Conservation (phyloP, 2,113 vertebrate species). For the Menura novaehollandiae region DNA sequence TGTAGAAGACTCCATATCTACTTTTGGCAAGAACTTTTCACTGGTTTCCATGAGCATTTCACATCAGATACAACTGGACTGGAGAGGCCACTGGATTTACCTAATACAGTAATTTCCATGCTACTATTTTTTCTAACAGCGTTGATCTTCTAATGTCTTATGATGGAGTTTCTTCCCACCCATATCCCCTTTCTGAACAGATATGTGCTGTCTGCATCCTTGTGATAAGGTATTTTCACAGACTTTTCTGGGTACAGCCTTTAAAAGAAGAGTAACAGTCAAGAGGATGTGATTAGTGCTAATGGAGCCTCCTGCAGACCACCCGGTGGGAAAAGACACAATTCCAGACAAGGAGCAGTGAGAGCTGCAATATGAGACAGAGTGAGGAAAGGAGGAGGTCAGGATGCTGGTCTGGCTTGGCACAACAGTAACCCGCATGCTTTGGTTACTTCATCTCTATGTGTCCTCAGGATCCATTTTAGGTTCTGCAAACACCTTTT, state of each 20-base stretch:
- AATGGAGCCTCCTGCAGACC: not conserved
- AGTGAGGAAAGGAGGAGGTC: not conserved
- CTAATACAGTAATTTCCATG: not conserved
- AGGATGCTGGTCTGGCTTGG: not conserved
- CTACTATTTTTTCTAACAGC: not conserved
- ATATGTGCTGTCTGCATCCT: not conserved
- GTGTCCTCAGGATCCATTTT: not conserved
- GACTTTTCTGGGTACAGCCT: not conserved
- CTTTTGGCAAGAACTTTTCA: not conserved
- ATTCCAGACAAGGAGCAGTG: not conserved
- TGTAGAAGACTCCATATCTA: not conserved
- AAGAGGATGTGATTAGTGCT: not conserved
- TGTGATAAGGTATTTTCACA: not conserved
- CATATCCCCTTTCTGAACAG: not conserved
- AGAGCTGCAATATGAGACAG: not conserved
- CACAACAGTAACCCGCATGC: not conserved
- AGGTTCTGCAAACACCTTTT: not conserved
- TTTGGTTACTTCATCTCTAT: not conserved
- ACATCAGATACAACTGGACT: not conserved
- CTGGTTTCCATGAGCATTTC: not conserved
- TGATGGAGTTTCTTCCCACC: not conserved
- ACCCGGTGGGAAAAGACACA: not conserved
- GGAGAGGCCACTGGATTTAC: not conserved
- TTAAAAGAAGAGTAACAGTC: not conserved
- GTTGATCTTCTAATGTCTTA: not conserved